These are phyloP conservation scores for Hirtodrosophila duncani DNA, from an alignment of 2,888 invertebrate species.

Conservation along the genomic window DNA sequence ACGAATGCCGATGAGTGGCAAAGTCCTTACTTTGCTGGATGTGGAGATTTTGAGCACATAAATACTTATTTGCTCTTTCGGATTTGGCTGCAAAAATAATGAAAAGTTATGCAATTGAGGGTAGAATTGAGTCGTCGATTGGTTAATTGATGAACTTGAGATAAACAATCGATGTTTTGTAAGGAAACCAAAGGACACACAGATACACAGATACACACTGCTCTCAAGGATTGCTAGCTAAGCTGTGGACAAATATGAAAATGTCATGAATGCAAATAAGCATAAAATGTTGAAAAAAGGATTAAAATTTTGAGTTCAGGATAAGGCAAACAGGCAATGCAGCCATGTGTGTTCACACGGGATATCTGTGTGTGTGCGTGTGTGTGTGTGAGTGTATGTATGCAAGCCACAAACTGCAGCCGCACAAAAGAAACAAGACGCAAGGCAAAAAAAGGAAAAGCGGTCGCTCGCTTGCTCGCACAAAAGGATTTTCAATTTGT, in stretches of 20 bases:
- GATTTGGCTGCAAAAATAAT: not conserved
- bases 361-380: too few species aligned
- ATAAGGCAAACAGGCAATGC: conserved; percentile 55
- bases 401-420: conserved; percentile 34
- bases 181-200: too few species aligned
- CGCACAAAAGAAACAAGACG: conserved; percentile 50
- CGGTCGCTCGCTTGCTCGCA: conserved; percentile 26
- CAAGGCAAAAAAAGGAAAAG: conserved; percentile 8
- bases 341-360: conserved; percentile 42
- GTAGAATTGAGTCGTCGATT: conserved; percentile 19
- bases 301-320: conserved; percentile 70
- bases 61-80: too few species aligned
- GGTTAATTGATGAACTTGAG: conserved; percentile 27
- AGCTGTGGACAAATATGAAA: not conserved
- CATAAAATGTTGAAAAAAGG: conserved; percentile 53
- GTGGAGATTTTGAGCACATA: conserved; percentile 40
- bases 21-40: conserved; percentile 48
- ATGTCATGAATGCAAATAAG: conserved; percentile 51
- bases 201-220: too few species aligned
- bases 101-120: conserved; percentile 37
- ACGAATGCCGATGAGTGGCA: conserved; percentile 47
- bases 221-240: too few species aligned
- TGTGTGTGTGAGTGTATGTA: too few species aligned
- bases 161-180: too few species aligned
- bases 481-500: conserved; percentile 71